These are phyloP conservation scores for Morelia viridis DNA, from an alignment of 2,797 vertebrate genomes.

Conservation along the genomic window DNA sequence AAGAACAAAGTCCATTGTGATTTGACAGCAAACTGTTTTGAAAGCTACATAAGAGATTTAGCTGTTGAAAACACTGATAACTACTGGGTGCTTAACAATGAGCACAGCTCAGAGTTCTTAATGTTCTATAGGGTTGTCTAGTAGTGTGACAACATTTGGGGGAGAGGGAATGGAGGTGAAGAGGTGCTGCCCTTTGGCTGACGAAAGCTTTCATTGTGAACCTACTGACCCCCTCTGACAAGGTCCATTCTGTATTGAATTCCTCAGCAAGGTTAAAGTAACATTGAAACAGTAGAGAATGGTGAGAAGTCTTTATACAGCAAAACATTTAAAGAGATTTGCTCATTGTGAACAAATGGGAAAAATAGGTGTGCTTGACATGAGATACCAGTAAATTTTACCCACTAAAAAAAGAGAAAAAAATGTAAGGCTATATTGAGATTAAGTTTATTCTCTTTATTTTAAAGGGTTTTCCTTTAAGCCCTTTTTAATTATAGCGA, in stretches of 20 bases:
- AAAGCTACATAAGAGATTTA: slow-evolving; percentile 78
- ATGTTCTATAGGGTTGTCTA: slow-evolving; percentile 64
- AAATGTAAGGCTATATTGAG: slow-evolving; percentile 66
- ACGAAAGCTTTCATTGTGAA: slow-evolving; percentile 63
- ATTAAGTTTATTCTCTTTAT: slow-evolving; percentile 67
- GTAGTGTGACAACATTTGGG: slow-evolving; percentile 60
- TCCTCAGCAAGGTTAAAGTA: slow-evolving; percentile 43
- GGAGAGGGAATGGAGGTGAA: slow-evolving; percentile 50
- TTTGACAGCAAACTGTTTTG: slow-evolving; percentile 76
- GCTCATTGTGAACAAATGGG: slow-evolving; percentile 36
- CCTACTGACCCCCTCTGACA: slow-evolving; percentile 50
- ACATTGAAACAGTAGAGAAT: slow-evolving; percentile 36
- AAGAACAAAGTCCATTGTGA: slow-evolving; percentile 79
- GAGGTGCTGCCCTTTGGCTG: slow-evolving; percentile 63
- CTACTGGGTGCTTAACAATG: slow-evolving; percentile 67
- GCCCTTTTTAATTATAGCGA: slow-evolving; percentile 74
- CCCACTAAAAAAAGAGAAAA: slow-evolving; percentile 50
- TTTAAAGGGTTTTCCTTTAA: slow-evolving; percentile 65
- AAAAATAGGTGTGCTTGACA: slow-evolving; percentile 41
- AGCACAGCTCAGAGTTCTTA: slow-evolving; percentile 64
- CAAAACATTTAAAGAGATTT: slow-evolving; percentile 24
- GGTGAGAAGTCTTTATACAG: slow-evolving; percentile 35
- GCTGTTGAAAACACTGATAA: slow-evolving; percentile 74
- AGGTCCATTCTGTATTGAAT: slow-evolving; percentile 46
- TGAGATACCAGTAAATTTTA: slow-evolving; percentile 54